A percentile compares a stretch with the other conserved stretches of the same genome.
Conservation (phyloP, 2,888 invertebrate genomes). For the Drosophila crucigera region DNA sequence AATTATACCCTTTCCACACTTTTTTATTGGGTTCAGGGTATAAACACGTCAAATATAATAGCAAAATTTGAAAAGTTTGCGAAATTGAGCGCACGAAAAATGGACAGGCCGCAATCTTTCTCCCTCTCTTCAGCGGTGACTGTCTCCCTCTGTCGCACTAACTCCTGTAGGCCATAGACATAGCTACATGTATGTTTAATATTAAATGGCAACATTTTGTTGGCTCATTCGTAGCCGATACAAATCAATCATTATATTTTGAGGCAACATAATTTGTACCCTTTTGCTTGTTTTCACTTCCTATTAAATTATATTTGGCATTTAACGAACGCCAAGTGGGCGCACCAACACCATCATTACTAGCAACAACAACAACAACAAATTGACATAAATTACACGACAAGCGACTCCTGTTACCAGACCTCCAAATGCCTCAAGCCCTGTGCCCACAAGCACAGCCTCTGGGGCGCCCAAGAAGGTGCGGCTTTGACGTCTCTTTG, state of each 20-base stretch:
- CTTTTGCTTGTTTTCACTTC: conserved; percentile 81
- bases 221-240: conserved; percentile 74
- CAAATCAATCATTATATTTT: conserved; percentile 76
- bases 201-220: conserved; percentile 61
- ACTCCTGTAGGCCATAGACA: conserved; percentile 25
- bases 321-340: conserved; percentile 72
- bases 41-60: conserved; percentile 19
- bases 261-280: conserved; percentile 75
- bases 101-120: conserved; percentile 40
- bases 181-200: conserved; percentile 58
- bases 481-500: conserved; percentile 70
- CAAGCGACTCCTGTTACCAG: conserved; percentile 70
- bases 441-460: conserved; percentile 25
- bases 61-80: conserved; percentile 40
- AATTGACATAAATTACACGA: conserved; percentile 79
- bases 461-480: conserved; percentile 53
- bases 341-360: conserved; percentile 44
- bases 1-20: neutral
- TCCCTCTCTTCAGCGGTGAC: neutral
- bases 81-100: conserved; percentile 63
- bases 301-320: conserved; percentile 81
- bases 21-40: neutral
- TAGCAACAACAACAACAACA: conserved; percentile 15
- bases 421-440: conserved; percentile 24
- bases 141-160: neutral